Evolutionary conservation across 2,797 vertebrate species (phyloP).

Genomic region (Characodon lateralis): DNA sequence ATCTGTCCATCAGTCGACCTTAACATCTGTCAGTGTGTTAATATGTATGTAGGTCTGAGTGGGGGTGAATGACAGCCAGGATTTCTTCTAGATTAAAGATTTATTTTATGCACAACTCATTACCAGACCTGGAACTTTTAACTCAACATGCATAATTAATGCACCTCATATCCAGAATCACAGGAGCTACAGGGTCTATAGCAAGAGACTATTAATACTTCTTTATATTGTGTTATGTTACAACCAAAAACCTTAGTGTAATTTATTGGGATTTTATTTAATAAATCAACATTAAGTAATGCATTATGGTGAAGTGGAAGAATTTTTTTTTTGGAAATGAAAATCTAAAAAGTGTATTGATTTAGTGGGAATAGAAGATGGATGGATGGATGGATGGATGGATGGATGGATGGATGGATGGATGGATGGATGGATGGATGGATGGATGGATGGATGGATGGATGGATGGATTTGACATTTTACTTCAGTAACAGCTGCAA

Average conservation of each 20-base stretch:
- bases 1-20: constrained; percentile 53
- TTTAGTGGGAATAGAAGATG: no score
- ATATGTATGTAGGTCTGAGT: constrained; percentile 13
- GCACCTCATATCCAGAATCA: constrained; percentile 8
- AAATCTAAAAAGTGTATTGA: no score
- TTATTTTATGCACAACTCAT: constrained; percentile 2
- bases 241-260: not conserved
- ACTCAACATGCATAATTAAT: constrained; percentile 36
- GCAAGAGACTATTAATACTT: not conserved
- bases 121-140: constrained; percentile 6
- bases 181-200: constrained; percentile 7
- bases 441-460: no score
- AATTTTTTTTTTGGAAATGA: no score
- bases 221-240: not conserved
- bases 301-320: no score
- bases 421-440: no score
- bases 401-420: no score
- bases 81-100: constrained; percentile 21
- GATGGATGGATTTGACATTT: no score
- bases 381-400: no score
- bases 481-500: no score
- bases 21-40: constrained; percentile 14
- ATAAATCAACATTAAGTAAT: not conserved
- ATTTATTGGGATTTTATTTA: not conserved
- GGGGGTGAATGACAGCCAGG: constrained; percentile 35